A percentile compares a stretch with the other conserved stretches of the same genome.
These are phyloP conservation scores for Drosophila quadrilineata DNA, from an alignment of 1,140 invertebrate species.

Conservation along the genomic window DNA sequence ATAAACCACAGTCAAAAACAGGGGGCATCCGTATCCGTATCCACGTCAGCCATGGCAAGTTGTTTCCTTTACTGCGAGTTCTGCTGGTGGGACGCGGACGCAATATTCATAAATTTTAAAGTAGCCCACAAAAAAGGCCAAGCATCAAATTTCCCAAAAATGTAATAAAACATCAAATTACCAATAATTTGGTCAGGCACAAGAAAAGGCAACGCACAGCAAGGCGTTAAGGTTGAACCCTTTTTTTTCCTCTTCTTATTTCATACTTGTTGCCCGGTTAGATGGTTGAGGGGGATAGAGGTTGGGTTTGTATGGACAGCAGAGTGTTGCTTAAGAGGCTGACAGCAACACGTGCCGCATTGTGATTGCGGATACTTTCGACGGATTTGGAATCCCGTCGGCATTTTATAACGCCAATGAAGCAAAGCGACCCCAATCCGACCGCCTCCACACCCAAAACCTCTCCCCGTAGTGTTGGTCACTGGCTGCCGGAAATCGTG, in stretches of 20 bases:
- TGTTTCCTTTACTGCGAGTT: not conserved
- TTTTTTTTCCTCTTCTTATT: conserved; percentile 13
- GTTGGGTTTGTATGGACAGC: too few species aligned
- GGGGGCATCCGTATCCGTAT: conserved; percentile 7
- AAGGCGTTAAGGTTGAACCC: conserved; percentile 30
- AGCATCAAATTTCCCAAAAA: conserved; percentile 35
- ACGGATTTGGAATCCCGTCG: conserved; percentile 12
- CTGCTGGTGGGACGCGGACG: not conserved
- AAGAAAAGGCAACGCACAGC: not conserved
- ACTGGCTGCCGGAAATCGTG: conserved; percentile 28
- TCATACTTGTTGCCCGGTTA: conserved; percentile 2
- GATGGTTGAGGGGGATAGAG: not conserved
- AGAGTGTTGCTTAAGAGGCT: not conserved
- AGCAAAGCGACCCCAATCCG: not conserved
- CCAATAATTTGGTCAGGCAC: conserved; percentile 42
- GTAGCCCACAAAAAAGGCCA: conserved; percentile 24
- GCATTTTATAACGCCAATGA: conserved; percentile 37
- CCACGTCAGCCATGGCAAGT: conserved; percentile 3
- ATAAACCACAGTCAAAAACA: conserved; percentile 14
- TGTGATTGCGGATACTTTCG: conserved; percentile 54
- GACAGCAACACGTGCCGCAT: conserved; percentile 56
- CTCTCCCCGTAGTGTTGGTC: conserved; percentile 44
- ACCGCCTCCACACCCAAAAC: not conserved
- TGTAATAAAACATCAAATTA: conserved; percentile 68
- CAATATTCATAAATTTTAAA: conserved; percentile 52